Percentiles rank a stretch among this genome's conserved stretches.
phyloP scores from a whole-genome alignment of 53 echinoderm and acorn worm genomes.

The Apostichopus leukothele region DNA sequence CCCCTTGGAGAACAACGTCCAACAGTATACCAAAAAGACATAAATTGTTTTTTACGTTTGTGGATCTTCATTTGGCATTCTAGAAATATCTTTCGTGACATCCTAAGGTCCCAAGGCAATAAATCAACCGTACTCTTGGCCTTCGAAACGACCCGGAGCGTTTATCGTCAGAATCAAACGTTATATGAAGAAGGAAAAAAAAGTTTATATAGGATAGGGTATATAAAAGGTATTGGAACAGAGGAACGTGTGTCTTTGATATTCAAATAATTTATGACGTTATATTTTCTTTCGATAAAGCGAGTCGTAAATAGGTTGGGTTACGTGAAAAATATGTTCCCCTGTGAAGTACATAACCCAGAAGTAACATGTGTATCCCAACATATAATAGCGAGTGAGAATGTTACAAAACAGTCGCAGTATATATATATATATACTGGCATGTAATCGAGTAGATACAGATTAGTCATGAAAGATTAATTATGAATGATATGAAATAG shows the following conservation, averaged over 20 bases:
- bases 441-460: not conserved
- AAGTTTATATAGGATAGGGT: not conserved
- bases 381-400: not conserved
- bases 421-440: not conserved
- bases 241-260: not conserved
- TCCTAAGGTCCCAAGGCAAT: constrained; percentile 16
- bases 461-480: not conserved
- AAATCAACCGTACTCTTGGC: not conserved
- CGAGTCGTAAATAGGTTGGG: constrained; percentile 11
- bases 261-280: constrained; percentile 23
- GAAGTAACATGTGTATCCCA: not conserved
- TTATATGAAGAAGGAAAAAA: not conserved
- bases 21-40: constrained; percentile 17
- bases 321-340: not conserved
- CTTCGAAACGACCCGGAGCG: constrained; percentile 19
- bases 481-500: not conserved
- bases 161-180: constrained; percentile 26
- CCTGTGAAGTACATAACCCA: not conserved
- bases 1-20: constrained; percentile 19
- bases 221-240: not conserved
- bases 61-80: constrained; percentile 34
- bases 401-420: not conserved
- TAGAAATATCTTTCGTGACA: constrained; percentile 31
- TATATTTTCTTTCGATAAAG: not conserved
- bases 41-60: constrained; percentile 10